Evolutionary conservation across 1,140 invertebrate species (phyloP), one percentile per base, ranked within the genome.

Genomic region (Trissolcus basalis): DNA sequence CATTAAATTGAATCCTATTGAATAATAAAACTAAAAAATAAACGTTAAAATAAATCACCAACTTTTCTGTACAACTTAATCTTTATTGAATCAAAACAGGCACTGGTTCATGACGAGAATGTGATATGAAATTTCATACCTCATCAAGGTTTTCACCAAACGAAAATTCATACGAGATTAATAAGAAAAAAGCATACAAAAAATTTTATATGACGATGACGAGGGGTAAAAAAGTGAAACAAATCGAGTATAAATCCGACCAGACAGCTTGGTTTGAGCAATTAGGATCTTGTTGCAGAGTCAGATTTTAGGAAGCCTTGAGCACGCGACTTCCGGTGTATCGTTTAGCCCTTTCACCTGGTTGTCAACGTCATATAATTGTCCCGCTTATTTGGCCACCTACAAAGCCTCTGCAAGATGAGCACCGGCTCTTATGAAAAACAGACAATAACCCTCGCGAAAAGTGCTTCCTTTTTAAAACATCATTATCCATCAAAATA

Each of bases 311-410:
- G 41, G 78, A 79, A 79, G 78, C 78, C 78, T 79, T 43, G 56
- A 74, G 78, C 78, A 77, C 70, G 73, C 73, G 74, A 77, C 74
- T 77, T 79, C 78, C 78, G 68, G 73, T 55, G 65, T 79, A 76
- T 72, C 73, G 15, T 72, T 77, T 73, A 72, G 45, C 65, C 77
- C 61, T 71, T 72, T 72, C 59, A 55, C 65, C 72, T 67, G 35
- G 11, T 11, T 35, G n/a, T 10, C 9, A 8, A n/a, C 36, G 9
- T 39, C 36, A 9, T 39, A 39, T 27, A 39, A 11, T 39, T 11
- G 9, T 2, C 36, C 36, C n/a, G n/a, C n/a, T 39, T 39, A 39
- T 39, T 39, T 39, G 36, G n/a, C 36, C 36, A 39, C 36, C 36
- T 39, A 39, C 36, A 6, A 6, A 3, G n/a, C n/a, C n/a, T n/a